Evolutionary conservation across 2,797 vertebrate genomes (phyloP), one percentile per base, ranked within the genome.

Genomic region (Molothrus aeneus): DNA sequence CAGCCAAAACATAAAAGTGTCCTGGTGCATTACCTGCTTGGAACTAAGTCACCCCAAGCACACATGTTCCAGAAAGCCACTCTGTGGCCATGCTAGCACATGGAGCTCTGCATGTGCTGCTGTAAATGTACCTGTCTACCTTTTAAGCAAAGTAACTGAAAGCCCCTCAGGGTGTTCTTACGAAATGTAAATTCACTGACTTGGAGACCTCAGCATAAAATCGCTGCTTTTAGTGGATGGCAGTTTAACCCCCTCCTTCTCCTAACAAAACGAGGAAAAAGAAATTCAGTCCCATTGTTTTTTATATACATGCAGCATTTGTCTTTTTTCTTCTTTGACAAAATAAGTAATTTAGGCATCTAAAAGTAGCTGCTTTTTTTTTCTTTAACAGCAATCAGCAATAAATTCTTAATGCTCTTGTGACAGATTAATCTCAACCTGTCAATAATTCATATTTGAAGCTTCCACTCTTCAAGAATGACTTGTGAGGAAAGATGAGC

Each of bases 161-260:
- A 97, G 80, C 84, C 87, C 96, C 93, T 96, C 50, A 75, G 97
- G 95, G 86, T 94, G 64, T 97, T 97, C 95, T 96, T 96, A 94
- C 56, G 45, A 97, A 97, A 97, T 97, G 95, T 96, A 97, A 97
- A 97, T 97, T 97, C 86, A 82, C 92, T 92, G 95, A 96, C 90
- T 94, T 91, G 77, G 95, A 98, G 86, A 97, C 91, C 75, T 98
- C 93, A 88, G 95, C 78, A 95, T 95, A 96, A 97, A 97, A 96
- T 85, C 22, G 1, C 32, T 64, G 77, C 94, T 96, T 97, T 97
- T 93, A 80, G 72, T 71, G 85, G 50, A 74, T 95, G 84, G 47
- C 43, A 81, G 74, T 78, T 97, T 97, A 97, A 97, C 95, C 81
- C 94, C 91, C 64, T 94, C 74, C 53, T 96, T 83, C 71, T 95